A percentile compares a stretch with the other conserved stretches of the same genome.
phyloP scores from a whole-genome alignment of 2,113 vertebrate species.

The Climacteris rufus region DNA sequence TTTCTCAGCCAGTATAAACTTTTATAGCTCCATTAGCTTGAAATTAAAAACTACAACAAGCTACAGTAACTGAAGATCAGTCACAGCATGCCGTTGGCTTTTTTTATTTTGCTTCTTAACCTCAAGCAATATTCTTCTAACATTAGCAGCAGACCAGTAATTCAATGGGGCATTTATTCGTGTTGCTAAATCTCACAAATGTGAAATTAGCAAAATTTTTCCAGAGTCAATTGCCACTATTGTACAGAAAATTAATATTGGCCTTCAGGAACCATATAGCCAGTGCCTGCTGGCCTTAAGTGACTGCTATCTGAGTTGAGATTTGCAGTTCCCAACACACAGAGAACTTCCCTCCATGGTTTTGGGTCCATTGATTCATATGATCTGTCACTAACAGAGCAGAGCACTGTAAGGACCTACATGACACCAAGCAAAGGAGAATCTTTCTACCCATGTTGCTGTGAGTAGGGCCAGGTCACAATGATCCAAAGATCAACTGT shows the following conservation, averaged over 20 bases:
- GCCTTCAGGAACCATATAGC: neutral
- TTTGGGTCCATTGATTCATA: neutral
- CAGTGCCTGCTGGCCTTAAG: neutral
- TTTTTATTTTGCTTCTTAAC: neutral
- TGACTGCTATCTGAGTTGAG: neutral
- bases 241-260: neutral
- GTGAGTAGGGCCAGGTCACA: neutral
- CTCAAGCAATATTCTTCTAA: neutral
- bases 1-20: neutral
- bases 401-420: neutral
- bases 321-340: neutral
- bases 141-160: neutral
- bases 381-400: neutral
- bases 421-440: neutral
- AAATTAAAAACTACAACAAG: neutral
- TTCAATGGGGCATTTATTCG: neutral
- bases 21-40: neutral
- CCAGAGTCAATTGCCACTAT: neutral
- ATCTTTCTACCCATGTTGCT: neutral
- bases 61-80: neutral
- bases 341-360: neutral
- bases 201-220: neutral
- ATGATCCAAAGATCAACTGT: neutral
- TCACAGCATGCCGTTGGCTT: fast-evolving
- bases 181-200: neutral